These are phyloP conservation scores for Agrochola lota DNA, from an alignment of 2,888 invertebrate genomes.

Conservation along the genomic window DNA sequence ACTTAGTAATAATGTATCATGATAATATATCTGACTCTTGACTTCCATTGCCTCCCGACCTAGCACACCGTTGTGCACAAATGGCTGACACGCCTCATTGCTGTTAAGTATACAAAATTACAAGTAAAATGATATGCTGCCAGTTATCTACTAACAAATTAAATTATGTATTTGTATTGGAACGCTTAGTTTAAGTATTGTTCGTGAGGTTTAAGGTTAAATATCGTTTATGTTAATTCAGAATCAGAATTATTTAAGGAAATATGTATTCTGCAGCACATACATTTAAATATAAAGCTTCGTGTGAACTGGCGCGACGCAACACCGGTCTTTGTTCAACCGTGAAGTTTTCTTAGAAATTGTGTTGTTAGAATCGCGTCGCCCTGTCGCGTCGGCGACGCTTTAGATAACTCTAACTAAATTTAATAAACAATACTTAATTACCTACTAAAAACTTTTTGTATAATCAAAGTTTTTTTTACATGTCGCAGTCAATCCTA, in stretches of 20 bases:
- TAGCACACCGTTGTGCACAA: constrained; percentile 20
- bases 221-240: not conserved
- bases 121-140: constrained; percentile 29
- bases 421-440: not conserved
- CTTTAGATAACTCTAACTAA: not conserved
- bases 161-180: constrained; percentile 36
- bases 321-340: too few relatives aligned
- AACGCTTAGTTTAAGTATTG: constrained; percentile 22
- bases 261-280: not conserved
- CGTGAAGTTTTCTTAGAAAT: too few relatives aligned
- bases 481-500: not conserved
- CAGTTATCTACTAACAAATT: constrained; percentile 37
- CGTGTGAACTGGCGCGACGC: too few relatives aligned
- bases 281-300: too few relatives aligned
- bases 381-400: too few relatives aligned
- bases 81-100: constrained; percentile 21
- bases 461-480: too few relatives aligned
- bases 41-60: constrained; percentile 39
- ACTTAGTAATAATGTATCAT: constrained; percentile 46
- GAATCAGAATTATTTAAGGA: not conserved
- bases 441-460: not conserved
- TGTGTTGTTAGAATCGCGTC: too few relatives aligned
- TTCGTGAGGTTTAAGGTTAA: constrained; percentile 1
- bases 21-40: constrained; percentile 51
- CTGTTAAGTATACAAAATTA: constrained; percentile 45